These are phyloP conservation scores for Anolis sagrei DNA, from an alignment of 2,113 vertebrate species.

Conservation along the genomic window DNA sequence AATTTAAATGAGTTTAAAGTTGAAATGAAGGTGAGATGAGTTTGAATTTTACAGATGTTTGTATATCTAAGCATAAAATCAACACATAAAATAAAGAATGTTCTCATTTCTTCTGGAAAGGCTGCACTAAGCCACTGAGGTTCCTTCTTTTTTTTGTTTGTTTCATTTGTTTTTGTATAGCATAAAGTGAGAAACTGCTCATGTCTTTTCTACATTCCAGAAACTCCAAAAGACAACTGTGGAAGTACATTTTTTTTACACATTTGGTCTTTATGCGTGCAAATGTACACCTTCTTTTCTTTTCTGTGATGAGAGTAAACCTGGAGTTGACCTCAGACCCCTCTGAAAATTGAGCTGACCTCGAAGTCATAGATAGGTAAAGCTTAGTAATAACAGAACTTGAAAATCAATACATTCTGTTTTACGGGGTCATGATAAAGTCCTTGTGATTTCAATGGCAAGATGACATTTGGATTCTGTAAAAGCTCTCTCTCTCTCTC, in stretches of 20 bases:
- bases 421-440: slow-evolving; percentile 71
- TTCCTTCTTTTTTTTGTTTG: neutral
- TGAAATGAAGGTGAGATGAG: neutral
- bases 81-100: neutral
- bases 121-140: neutral
- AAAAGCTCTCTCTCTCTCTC: slow-evolving; percentile 24
- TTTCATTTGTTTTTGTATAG: neutral
- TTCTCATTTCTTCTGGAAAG: neutral
- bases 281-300: slow-evolving; percentile 44
- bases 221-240: neutral
- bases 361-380: slow-evolving; percentile 72
- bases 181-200: neutral
- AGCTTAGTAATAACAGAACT: slow-evolving; percentile 71
- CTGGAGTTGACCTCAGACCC: slow-evolving; percentile 72
- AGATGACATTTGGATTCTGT: slow-evolving; percentile 73
- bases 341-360: slow-evolving; percentile 76
- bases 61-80: neutral
- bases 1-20: neutral
- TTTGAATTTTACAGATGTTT: neutral
- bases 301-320: slow-evolving; percentile 67
- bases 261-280: slow-evolving; percentile 27
- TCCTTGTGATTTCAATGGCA: slow-evolving; percentile 69
- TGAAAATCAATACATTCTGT: slow-evolving; percentile 74
- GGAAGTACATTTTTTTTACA: no score
- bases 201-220: neutral